Evolutionary conservation across 2,113 vertebrate species (phyloP).

Genomic region (Scytalopus superciliaris): DNA sequence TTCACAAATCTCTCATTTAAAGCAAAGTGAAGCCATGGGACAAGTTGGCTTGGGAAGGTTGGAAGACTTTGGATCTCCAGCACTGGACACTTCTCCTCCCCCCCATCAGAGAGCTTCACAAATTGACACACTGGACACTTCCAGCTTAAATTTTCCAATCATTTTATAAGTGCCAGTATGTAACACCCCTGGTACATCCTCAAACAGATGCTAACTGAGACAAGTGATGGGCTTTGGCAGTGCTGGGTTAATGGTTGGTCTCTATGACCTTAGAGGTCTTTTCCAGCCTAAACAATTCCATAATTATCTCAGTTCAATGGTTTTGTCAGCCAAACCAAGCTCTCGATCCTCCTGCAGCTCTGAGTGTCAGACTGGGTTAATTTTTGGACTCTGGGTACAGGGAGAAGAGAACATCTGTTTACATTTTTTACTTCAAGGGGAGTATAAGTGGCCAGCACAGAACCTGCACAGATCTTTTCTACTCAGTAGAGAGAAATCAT

Average conservation of each 20-base stretch:
- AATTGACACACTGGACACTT: not conserved
- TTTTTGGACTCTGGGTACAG: not conserved
- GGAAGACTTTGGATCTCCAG: not conserved
- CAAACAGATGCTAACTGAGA: not conserved
- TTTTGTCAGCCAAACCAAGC: not conserved
- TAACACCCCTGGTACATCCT: too few relatives aligned
- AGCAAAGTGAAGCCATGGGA: not conserved
- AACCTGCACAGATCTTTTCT: not conserved
- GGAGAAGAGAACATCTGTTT: not conserved
- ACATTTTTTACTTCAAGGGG: not conserved
- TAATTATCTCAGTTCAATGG: not conserved
- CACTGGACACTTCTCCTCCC: too few relatives aligned
- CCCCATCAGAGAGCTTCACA: not conserved
- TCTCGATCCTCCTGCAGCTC: not conserved
- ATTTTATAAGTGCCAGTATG: not conserved
- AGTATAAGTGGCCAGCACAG: not conserved
- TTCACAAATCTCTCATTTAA: not conserved
- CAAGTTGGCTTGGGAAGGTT: not conserved
- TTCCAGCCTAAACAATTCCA: not conserved
- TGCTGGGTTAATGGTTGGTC: not conserved
- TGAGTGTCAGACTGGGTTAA: not conserved
- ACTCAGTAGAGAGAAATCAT: not conserved
- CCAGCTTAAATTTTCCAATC: not conserved
- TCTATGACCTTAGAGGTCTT: not conserved
- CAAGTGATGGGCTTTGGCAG: not conserved